Base-by-base conservation (phyloP, 2,797 vertebrate genomes). In the Oceanodroma leucorhoa region DNA sequence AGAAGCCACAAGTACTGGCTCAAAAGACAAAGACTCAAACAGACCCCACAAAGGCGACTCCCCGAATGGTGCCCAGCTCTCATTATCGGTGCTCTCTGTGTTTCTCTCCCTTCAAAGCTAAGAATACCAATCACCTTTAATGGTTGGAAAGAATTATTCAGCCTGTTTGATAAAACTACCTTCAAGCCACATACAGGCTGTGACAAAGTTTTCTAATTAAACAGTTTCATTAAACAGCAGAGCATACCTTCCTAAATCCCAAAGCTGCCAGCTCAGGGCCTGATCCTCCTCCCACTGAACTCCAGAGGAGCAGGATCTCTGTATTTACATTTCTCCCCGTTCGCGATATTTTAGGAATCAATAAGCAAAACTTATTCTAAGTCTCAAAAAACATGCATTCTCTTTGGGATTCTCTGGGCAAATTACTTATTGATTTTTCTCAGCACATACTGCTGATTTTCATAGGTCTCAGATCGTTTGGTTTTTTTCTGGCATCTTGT, bases 401-500 rank as follows among this genome's bases (percentile, higher is more conserved):
- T 94, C 93, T 84, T 96, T 83, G 92, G 95, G 83, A 95, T 96
- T 94, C 90, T 90, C 90, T 84, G 57, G 60, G 86, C 69, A 96
- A 95, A 95, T 95, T 93, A 80, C 81, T 92, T 96, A 96, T 95
- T 84, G 95, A 96, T 97, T 95, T 96, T 84, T 69, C 80, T 77
- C 85, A 43, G 66, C 66, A 64, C 38, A 90, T 40, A 26, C 43
- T 67, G 88, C 86, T 92, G 94, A 84, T 95, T 96, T 95, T 80
- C 83, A 85, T 38, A 80, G 55, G 53, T 67, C 62, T 83, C 3
- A 5, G 72, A 46, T 65, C 69, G 54, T 86, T 76, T 69, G 77
- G 38, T 14, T 1, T 71, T 79, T 71, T 94, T 54, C 84, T 89
- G 46, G 62, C 80, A 70, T 79, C 54, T 84, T 88, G 80, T 90